Conservation (phyloP, 2,888 invertebrate genomes). For the Melolontha melolontha region DNA sequence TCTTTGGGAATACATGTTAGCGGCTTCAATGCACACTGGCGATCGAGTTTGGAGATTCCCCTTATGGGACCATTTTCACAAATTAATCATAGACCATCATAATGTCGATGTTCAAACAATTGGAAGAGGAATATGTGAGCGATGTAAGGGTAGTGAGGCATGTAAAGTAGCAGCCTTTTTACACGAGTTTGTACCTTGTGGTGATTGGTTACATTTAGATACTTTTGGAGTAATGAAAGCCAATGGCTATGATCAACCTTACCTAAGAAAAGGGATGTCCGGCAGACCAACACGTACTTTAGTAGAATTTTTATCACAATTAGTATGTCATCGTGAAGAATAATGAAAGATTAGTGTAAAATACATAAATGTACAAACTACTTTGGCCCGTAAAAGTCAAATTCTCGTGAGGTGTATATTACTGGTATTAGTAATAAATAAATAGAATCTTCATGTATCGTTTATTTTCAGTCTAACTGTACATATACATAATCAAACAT, state of each 20-base stretch:
- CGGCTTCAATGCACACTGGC: conserved; percentile 79
- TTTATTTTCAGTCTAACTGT: conserved; percentile 34
- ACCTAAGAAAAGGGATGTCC: conserved; percentile 76
- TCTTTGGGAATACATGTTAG: conserved; percentile 75
- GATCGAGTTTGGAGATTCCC: conserved; percentile 89
- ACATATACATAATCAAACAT: conserved; percentile 10
- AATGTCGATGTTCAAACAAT: conserved; percentile 70
- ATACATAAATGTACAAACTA: conserved; percentile 26
- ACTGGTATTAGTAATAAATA: conserved; percentile 21
- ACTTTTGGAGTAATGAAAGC: conserved; percentile 81
- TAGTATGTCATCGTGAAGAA: conserved; percentile 65
- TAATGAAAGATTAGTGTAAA: conserved; percentile 15
- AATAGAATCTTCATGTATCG: conserved; percentile 13
- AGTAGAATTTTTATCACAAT: conserved; percentile 77
- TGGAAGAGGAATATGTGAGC: conserved; percentile 63
- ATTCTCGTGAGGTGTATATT: conserved; percentile 25
- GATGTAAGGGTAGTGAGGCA: conserved; percentile 70
- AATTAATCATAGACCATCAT: conserved; percentile 68
- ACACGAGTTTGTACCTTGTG: conserved; percentile 77
- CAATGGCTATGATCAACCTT: conserved; percentile 72
- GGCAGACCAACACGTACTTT: conserved; percentile 83
- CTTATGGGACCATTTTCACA: conserved; percentile 78
- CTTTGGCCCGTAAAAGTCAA: conserved; percentile 8
- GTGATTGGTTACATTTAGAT: conserved; percentile 85
- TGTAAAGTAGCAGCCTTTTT: conserved; percentile 86